These are phyloP conservation scores for Tenthredo livida DNA, from an alignment of 2,888 invertebrate genomes.

Conservation along the genomic window DNA sequence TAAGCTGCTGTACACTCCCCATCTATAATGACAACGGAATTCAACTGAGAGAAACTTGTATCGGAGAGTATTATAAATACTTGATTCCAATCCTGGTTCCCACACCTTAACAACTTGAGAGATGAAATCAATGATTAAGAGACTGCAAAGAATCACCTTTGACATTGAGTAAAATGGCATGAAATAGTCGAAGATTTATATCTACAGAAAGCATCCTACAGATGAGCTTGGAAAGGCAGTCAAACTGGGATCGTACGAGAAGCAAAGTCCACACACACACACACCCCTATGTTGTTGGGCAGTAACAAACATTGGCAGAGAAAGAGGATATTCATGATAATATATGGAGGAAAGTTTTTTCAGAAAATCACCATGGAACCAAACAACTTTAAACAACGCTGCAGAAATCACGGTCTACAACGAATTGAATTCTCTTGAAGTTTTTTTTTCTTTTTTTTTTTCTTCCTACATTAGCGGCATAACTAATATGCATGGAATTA, in stretches of 20 bases:
- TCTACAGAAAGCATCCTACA: neutral
- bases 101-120: conserved; percentile 13
- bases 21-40: conserved; percentile 30
- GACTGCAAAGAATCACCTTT: conserved; percentile 17
- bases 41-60: neutral
- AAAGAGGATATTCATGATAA: conserved; percentile 7
- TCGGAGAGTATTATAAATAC: conserved; percentile 22
- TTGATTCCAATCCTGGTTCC: conserved; percentile 48
- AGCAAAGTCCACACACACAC: conserved; percentile 10
- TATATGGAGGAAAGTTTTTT: conserved; percentile 1
- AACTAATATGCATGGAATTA: conserved; percentile 27
- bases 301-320: neutral
- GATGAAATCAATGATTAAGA: conserved; percentile 33
- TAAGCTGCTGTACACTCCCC: conserved; percentile 6
- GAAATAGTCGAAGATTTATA: conserved; percentile 22
- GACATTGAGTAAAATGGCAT: conserved; percentile 37
- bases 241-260: conserved; percentile 11
- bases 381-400: neutral
- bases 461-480: neutral
- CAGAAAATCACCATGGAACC: conserved; percentile 23
- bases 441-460: neutral
- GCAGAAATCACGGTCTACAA: neutral
- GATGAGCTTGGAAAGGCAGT: conserved; percentile 34
- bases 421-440: conserved; percentile 9
- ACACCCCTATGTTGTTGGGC: conserved; percentile 30